These are phyloP conservation scores for Standfussiana lucernea DNA, from an alignment of 2,888 invertebrate species.

Conservation along the genomic window DNA sequence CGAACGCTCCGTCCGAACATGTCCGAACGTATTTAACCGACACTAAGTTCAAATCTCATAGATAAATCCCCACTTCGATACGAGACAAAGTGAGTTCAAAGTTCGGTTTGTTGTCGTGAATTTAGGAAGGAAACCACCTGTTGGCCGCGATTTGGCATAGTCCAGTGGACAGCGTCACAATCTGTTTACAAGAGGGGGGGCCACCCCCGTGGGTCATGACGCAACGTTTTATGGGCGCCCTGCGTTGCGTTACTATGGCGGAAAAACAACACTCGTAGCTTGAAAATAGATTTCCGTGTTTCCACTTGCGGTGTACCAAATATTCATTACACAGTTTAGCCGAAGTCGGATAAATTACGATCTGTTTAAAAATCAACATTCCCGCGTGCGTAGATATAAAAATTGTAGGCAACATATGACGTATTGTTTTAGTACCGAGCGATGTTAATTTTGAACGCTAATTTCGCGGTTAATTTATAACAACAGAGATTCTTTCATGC, in stretches of 20 bases:
- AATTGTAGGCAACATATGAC: conserved; percentile 56
- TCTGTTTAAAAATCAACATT: conserved; percentile 68
- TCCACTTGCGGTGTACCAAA: conserved; percentile 79
- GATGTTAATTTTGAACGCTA: conserved; percentile 65
- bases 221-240: conserved; percentile 87
- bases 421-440: conserved; percentile 56
- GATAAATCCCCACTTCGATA: conserved; percentile 36
- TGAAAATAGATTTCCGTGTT: conserved; percentile 88
- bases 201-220: conserved; percentile 84
- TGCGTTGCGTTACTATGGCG: conserved; percentile 86
- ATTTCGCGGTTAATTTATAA: conserved; percentile 72
- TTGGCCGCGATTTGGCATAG: conserved; percentile 86
- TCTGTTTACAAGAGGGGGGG: conserved; percentile 88
- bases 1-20: conserved; percentile 79
- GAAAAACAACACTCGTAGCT: conserved; percentile 86
- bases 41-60: conserved; percentile 63
- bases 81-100: conserved; percentile 56
- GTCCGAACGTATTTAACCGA: conserved; percentile 71
- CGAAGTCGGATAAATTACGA: conserved; percentile 70
- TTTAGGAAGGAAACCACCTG: conserved; percentile 83
- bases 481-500: conserved; percentile 70
- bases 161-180: conserved; percentile 85
- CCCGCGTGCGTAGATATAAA: conserved; percentile 57
- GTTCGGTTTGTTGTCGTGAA: conserved; percentile 56
- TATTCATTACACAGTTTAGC: conserved; percentile 75